These are phyloP conservation scores for Circaetus gallicus DNA, from an alignment of 2,113 vertebrate genomes.

Conservation along the genomic window DNA sequence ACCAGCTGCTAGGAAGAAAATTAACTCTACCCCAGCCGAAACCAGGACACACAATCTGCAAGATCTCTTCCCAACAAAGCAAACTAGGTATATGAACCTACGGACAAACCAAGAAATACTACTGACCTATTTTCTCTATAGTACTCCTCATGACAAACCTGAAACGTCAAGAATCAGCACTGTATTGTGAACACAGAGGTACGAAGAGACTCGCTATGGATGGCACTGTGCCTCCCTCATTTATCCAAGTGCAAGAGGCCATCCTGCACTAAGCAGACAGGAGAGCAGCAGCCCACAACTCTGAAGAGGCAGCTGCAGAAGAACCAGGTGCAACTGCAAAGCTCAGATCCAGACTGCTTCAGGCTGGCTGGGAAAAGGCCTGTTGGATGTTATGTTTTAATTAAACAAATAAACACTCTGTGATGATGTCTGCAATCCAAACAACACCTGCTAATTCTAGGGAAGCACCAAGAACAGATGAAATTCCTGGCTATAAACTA, in stretches of 20 bases:
- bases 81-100: not conserved
- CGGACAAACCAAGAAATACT: not conserved
- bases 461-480: not conserved
- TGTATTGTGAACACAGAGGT: not conserved
- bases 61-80: not conserved
- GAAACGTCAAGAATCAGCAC: fast-evolving
- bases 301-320: not conserved
- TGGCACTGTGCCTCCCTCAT: not conserved
- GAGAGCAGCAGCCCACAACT: not conserved
- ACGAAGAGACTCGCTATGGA: fast-evolving
- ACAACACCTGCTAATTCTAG: not conserved
- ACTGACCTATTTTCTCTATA: not conserved
- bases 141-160: not conserved
- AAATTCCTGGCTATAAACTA: not conserved
- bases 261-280: not conserved
- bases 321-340: not conserved
- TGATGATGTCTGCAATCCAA: not conserved
- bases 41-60: not conserved
- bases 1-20: not conserved
- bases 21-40: not conserved
- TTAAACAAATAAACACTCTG: not conserved
- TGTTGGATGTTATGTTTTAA: not conserved
- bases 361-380: not conserved
- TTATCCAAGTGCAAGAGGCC: not conserved
- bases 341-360: not conserved